These are phyloP conservation scores for Pangasianodon gigas DNA, from an alignment of 2,113 vertebrate species.

Conservation along the genomic window DNA sequence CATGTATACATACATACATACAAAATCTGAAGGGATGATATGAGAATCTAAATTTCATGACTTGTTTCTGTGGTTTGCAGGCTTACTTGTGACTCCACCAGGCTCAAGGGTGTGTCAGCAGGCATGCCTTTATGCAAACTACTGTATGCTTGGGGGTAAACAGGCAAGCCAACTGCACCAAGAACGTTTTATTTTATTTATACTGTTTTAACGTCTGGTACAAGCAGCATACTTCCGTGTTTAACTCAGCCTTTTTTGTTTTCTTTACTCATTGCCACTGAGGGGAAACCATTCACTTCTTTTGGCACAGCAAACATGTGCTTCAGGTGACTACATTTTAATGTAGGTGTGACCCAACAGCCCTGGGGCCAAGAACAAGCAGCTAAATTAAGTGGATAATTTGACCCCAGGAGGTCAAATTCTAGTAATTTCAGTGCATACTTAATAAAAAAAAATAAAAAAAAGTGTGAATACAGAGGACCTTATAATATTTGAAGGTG, in stretches of 20 bases:
- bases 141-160: not conserved
- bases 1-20: not conserved
- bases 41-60: not conserved
- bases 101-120: conserved; percentile 43
- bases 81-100: conserved; percentile 16
- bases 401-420: not conserved
- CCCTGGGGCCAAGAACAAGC: not conserved
- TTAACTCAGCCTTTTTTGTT: not conserved
- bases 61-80: not conserved
- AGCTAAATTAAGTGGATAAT: not conserved
- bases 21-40: not conserved
- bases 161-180: not conserved
- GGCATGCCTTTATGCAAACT: conserved; percentile 30
- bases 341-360: not conserved
- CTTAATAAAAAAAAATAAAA: not conserved
- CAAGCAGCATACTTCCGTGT: not conserved
- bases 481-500: not conserved
- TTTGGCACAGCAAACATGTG: not conserved
- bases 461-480: not conserved
- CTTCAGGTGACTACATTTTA: not conserved
- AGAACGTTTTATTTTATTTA: not conserved
- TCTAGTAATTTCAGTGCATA: not conserved
- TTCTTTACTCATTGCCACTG: not conserved
- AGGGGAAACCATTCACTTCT: not conserved
- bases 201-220: not conserved